These are phyloP conservation scores for Caenorhabditis sp. DNA, from an alignment of 2,888 invertebrate species.

Conservation along the genomic window DNA sequence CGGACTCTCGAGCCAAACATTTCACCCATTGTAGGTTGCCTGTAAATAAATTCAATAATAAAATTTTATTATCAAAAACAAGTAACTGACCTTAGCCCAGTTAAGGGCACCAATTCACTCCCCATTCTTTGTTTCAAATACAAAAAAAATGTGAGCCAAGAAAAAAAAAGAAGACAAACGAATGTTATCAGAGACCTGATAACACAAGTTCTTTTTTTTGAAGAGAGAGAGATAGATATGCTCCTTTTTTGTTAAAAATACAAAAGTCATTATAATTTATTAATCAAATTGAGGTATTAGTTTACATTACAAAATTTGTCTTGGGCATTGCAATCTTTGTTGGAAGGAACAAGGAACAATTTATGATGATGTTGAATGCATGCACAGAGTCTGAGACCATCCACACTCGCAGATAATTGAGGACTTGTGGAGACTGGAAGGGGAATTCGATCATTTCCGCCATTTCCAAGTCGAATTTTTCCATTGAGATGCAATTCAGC, in stretches of 20 bases:
- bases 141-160: background rate
- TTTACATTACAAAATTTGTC: constrained; percentile 21
- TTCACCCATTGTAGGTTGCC: constrained; percentile 48
- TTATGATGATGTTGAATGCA: constrained; percentile 52
- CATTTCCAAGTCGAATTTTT: constrained; percentile 43
- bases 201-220: background rate
- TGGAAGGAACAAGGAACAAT: constrained; percentile 65
- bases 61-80: background rate
- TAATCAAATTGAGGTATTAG: background rate
- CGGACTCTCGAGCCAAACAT: constrained; percentile 51
- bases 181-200: background rate
- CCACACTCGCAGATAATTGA: constrained; percentile 66
- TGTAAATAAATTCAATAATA: background rate
- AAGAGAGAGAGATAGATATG: background rate
- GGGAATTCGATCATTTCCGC: constrained; percentile 12
- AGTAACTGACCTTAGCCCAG: background rate
- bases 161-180: background rate
- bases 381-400: constrained; percentile 67
- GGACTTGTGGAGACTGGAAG: constrained; percentile 67
- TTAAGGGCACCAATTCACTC: background rate
- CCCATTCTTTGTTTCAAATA: background rate
- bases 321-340: constrained; percentile 58
- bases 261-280: background rate
- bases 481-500: constrained; percentile 38
- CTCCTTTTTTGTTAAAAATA: background rate